Evolutionary conservation across 2,888 invertebrate genomes (phyloP).

Genomic region (Choristoneura rosaceana): DNA sequence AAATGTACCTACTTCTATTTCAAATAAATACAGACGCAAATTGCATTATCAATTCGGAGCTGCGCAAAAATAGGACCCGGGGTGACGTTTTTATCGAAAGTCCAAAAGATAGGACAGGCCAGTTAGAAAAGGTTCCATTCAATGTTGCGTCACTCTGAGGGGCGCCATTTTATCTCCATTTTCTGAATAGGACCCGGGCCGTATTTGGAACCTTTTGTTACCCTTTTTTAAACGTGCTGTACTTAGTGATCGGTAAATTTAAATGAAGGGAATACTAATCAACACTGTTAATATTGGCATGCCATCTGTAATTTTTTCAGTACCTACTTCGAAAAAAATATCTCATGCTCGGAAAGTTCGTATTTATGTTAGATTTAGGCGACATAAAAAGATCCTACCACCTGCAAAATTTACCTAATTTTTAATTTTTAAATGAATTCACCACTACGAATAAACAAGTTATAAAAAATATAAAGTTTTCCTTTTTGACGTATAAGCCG

Average conservation of each 20-base stretch:
- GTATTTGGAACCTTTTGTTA: slow-evolving; percentile 29
- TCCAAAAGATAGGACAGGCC: slow-evolving; percentile 35
- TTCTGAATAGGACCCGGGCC: slow-evolving; percentile 22
- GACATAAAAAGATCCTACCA: no score
- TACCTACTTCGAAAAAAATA: no score
- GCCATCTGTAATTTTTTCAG: not conserved
- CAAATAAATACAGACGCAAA: not conserved
- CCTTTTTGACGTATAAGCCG: no score
- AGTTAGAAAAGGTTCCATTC: slow-evolving; percentile 35
- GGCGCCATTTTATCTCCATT: slow-evolving; percentile 32
- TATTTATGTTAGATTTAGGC: no score
- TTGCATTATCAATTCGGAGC: slow-evolving; percentile 12
- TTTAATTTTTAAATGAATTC: no score
- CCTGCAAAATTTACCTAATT: no score
- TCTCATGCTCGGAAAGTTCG: no score
- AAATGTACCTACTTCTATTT: not conserved
- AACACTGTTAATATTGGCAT: not conserved
- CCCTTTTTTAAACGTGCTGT: slow-evolving; percentile 18
- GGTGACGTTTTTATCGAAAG: slow-evolving; percentile 37
- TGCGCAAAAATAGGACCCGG: slow-evolving; percentile 8
- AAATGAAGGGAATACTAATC: not conserved
- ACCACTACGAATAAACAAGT: no score
- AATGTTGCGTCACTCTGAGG: slow-evolving; percentile 32
- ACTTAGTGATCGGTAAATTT: not conserved
- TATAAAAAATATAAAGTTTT: no score